Conservation (phyloP, 2,888 invertebrate species). For the Gari tellinella region DNA sequence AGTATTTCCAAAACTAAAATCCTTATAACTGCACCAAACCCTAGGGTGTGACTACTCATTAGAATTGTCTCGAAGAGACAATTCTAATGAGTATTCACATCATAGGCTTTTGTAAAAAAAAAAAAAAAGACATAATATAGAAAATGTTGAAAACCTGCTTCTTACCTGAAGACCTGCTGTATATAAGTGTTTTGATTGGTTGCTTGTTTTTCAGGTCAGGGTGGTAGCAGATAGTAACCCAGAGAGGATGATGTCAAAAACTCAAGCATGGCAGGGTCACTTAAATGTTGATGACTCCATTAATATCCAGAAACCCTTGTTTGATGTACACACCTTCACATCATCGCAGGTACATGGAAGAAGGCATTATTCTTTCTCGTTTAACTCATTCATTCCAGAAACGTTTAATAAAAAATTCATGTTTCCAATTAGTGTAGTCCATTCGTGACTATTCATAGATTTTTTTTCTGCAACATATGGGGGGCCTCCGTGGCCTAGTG, state of each 20-base stretch:
- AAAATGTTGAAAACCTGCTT: neutral
- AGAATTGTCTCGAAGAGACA: no score
- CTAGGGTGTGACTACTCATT: no score
- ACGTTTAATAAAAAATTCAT: no score
- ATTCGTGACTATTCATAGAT: no score
- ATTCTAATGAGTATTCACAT: no score
- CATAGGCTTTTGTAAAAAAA: no score
- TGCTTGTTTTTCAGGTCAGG: constrained; percentile 72
- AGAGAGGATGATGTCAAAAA: constrained; percentile 77
- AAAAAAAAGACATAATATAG: neutral
- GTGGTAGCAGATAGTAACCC: constrained; percentile 82
- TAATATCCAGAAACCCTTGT: constrained; percentile 77
- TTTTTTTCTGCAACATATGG: no score
- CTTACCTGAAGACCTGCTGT: neutral
- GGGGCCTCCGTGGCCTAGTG: no score
- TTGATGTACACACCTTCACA: constrained; percentile 77
- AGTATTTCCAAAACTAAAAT: no score
- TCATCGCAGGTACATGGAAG: constrained; percentile 81
- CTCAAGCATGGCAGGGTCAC: constrained; percentile 76
- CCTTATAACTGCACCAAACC: no score
- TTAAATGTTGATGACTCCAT: constrained; percentile 69
- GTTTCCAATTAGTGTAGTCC: no score
- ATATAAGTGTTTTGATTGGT: neutral
- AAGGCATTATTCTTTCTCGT: constrained; percentile 4
- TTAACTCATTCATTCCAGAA: no score